Evolutionary conservation across 2,888 invertebrate species (phyloP), one percentile per base, ranked within the genome.

Genomic region (Lithophane semibrunnea): DNA sequence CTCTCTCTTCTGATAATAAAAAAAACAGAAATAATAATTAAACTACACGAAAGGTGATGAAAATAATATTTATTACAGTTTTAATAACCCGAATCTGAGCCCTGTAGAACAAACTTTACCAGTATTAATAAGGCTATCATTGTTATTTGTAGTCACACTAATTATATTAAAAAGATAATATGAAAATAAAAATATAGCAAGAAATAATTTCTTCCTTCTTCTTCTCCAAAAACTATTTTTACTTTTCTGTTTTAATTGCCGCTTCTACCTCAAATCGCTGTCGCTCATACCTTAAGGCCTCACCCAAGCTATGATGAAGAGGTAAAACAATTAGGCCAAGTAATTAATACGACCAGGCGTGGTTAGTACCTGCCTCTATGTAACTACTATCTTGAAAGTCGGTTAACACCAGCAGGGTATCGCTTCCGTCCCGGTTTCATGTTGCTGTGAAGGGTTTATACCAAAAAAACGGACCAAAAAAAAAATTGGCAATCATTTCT

Each of bases 301-400:
- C 2, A 56, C 10, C 9, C 13, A 29, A 47, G 21, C 29, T 60
- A 75, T 79, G 87, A 89, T 85, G 88, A 86, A 89, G 89, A 84
- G 80, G 76, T 91, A 90, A 90, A 90, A 86, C 86, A 89, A 90
- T 91, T 90, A 90, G 85, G 77, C 54, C 74, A 83, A 80, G 86
- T 86, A 87, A 90, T 89, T 88, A 89, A 87, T 88, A 86, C 77
- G 79, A 77, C 77, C 84, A 54, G 73, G 78, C 70, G 73, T 24
- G 73, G 85, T 84, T 84, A 77, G 58, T 69, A 58, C 67, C 74
- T 66, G 47, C 24, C 61, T 71, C 76, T 67, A 74, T 60, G 56
- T 67, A 77, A 75, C 75, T 75, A 60, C 54, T 60, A 75, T 74
- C 78, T 84, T 73, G 47, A n/a, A 60, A 74, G 65, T 84, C 24